Evolutionary conservation across 2,113 vertebrate species (phyloP).

Genomic region (Heteronetta atricapilla): DNA sequence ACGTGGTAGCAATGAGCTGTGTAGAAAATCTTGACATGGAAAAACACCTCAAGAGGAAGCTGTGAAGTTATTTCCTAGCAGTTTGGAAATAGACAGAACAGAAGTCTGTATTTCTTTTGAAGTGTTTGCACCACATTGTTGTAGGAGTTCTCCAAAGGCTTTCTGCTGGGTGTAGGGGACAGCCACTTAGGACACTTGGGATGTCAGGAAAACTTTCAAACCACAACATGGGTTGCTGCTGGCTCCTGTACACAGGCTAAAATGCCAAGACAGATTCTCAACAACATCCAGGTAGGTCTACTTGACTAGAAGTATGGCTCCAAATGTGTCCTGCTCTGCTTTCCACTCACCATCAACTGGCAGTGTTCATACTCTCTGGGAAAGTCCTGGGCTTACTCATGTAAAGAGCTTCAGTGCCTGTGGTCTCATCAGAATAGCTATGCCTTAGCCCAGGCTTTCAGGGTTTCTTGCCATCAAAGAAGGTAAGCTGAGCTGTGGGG

Average conservation of each 20-base stretch:
- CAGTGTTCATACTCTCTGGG: background rate
- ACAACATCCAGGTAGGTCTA: background rate
- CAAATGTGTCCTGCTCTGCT: background rate
- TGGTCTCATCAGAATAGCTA: background rate
- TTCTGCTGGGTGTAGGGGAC: background rate
- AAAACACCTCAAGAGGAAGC: constrained; percentile 28
- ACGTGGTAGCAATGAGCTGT: background rate
- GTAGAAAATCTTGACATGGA: constrained; percentile 5
- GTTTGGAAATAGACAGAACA: background rate
- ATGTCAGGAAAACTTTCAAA: background rate
- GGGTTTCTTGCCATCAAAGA: background rate
- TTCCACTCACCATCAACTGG: background rate
- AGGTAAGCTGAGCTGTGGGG: background rate
- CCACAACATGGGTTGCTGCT: background rate
- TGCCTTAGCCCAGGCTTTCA: background rate
- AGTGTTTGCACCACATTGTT: background rate
- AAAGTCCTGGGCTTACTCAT: background rate
- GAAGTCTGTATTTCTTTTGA: background rate
- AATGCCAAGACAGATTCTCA: background rate
- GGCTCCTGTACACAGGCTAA: background rate
- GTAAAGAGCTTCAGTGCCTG: background rate
- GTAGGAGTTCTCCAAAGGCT: background rate
- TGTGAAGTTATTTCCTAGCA: constrained; percentile 13
- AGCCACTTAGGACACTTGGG: background rate
- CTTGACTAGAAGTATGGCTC: background rate